Evolutionary conservation across 2,888 invertebrate genomes (phyloP), one percentile per base, ranked within the genome.

Genomic region (Drosophila longiperda): DNA sequence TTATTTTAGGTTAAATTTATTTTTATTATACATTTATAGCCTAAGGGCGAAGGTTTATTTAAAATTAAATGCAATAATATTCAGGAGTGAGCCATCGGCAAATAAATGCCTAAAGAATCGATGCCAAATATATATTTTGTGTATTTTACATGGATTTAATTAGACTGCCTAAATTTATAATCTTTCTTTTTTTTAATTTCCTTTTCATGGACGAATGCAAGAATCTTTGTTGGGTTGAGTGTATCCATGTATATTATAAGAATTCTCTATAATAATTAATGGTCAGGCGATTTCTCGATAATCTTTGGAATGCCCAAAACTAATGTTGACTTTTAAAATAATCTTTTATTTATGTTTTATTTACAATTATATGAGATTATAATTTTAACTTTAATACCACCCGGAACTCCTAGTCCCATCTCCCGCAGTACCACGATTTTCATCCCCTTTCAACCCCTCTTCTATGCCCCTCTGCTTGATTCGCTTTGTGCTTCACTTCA

Each of bases 311-410:
- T 42, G 12, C 6, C 42, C 1, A 1, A 7, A n/a, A 20, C 12
- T 48, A 15, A 17, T 70, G 9, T 63, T 36, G 15, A 40, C 33
- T 57, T 1, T 45, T 45, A 3, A 20, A 45, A 2, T 23, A 29
- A 65, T 60, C 17, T 53, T 42, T 49, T 33, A 20, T 60, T 1
- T 34, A n/a, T 61, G 54, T 53, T 63, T 69, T 72, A 53, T 29
- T 20, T 7, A n/a, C 15, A 36, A 15, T 54, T 36, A 3, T n/a
- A n/a, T n/a, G n/a, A n/a, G n/a, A n/a, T n/a, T n/a, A n/a, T n/a
- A n/a, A n/a, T n/a, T n/a, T n/a, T n/a, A n/a, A n/a, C 55, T 66
- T 9, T 48, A 68, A 70, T 34, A 29, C 34, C 57, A 20, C 70
- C 32, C 29, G 70, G 55, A 40, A 40, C 70, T 50, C 33, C 12